Evolutionary conservation across 2,888 invertebrate genomes (phyloP).

Genomic region (Allygus modestus): DNA sequence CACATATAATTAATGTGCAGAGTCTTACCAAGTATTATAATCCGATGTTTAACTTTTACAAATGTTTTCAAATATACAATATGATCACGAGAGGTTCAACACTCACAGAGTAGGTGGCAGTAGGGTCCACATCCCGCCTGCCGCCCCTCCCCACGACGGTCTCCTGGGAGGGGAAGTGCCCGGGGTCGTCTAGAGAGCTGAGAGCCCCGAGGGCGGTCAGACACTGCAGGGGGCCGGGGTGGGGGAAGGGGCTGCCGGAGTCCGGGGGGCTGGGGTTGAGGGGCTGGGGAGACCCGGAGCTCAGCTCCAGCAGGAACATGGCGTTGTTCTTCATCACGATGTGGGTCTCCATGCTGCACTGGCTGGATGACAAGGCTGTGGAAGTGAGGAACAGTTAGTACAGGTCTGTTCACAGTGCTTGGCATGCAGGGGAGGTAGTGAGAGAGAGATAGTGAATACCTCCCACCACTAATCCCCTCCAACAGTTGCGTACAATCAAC

Average conservation of each 20-base stretch:
- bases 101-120: conserved; percentile 37
- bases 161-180: conserved; percentile 66
- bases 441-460: too few species aligned
- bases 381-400: too few species aligned
- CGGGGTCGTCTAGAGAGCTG: conserved; percentile 67
- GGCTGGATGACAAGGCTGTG: conserved; percentile 29
- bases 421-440: too few species aligned
- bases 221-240: conserved; percentile 80
- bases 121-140: conserved; percentile 34
- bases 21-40: too few species aligned
- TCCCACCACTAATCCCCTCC: too few species aligned
- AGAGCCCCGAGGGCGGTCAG: conserved; percentile 77
- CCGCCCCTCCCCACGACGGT: neutral
- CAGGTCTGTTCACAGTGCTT: too few species aligned
- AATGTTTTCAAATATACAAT: too few species aligned
- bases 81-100: too few species aligned
- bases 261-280: conserved; percentile 78
- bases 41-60: too few species aligned
- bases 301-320: conserved; percentile 93
- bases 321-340: conserved; percentile 95
- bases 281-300: conserved; percentile 79
- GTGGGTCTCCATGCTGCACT: conserved; percentile 74
- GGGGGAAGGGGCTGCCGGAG: conserved; percentile 77
- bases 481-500: too few species aligned
- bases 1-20: too few species aligned